Conservation (phyloP, 2,888 invertebrate genomes). For the Lordiphosa andalusiaca region DNA sequence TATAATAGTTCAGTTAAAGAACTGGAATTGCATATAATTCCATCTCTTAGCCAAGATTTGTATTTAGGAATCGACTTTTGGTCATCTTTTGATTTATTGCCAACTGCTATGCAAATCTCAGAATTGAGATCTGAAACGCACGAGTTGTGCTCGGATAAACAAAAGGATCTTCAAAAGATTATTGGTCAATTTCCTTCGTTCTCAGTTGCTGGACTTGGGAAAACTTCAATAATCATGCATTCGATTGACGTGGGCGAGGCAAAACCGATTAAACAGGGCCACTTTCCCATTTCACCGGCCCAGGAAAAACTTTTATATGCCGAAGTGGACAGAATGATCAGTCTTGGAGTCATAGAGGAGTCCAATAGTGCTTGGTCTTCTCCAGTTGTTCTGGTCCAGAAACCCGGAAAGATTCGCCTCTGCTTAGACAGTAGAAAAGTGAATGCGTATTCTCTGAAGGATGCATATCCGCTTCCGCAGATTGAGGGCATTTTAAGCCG, state of each 20-base stretch:
- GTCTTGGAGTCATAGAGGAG: slow-evolving; percentile 55
- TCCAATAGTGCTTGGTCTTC: slow-evolving; percentile 62
- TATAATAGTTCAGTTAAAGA: not conserved
- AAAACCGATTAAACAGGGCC: not conserved
- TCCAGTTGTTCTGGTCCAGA: slow-evolving; percentile 55
- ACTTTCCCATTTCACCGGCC: not conserved
- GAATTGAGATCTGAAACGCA: no score
- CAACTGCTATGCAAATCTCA: no score
- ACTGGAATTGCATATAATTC: not conserved
- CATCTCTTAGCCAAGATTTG: not conserved
- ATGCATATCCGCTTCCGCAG: slow-evolving; percentile 31
- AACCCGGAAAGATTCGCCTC: slow-evolving; percentile 49
- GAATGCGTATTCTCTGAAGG: slow-evolving; percentile 49
- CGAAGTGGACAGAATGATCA: slow-evolving; percentile 49
- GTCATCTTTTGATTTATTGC: not conserved
- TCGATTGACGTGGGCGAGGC: not conserved
- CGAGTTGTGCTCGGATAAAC: no score
- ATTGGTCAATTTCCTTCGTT: not conserved
- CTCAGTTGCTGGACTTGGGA: not conserved
- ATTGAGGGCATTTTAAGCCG: slow-evolving; percentile 35
- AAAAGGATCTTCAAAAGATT: no score
- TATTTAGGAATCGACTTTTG: not conserved
- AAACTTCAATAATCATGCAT: not conserved
- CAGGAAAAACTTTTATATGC: not conserved
- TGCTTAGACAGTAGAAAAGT: slow-evolving; percentile 63